Base-by-base conservation (phyloP, 2,888 invertebrate species). In the Ectemnius continuus region DNA sequence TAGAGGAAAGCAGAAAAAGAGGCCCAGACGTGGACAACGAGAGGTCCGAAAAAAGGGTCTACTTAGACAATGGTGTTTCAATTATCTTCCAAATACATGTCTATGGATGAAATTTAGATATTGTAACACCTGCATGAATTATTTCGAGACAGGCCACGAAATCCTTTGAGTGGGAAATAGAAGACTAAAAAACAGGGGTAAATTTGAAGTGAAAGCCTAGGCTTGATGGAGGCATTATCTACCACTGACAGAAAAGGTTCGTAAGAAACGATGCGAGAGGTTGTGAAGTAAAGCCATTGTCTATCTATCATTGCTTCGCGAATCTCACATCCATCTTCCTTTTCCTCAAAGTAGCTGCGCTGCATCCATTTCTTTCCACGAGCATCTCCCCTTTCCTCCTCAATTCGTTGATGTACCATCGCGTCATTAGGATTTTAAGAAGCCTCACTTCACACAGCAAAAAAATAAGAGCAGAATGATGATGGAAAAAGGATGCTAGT, bases 261-360 rank as follows among this genome's bases (percentile, higher is more conserved):
- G 16, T 16, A 47, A 45, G 64, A 63, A 66, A 64, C 67, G 57
- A 57, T 60, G 64, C 73, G 68, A 63, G 68, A 63, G 77, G 75
- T 78, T 71, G 61, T 63, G 69, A 75, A 58, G 67, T 57, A 67
- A 62, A 72, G 67, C 61, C 61, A 63, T 56, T 78, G 70, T 81
- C 83, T 79, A 83, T 84, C 78, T 82, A 84, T 84, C 85, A 84
- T 80, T 82, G 83, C 81, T 80, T 78, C 80, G 76, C 76, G 73
- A 77, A 67, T 68, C 75, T 78, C 74, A 67, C 72, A 76, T 78
- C 73, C 75, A 68, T 80, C 72, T 78, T 81, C 64, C 74, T 77
- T 70, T 71, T 79, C 73, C 61, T 18, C 68, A 73, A 52, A 72
- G 62, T 61, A 63, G 59, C 73, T 67, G 63, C 61, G 52, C 69